Conservation (phyloP, 1,140 invertebrate species). For the Drosophila auraria region DNA sequence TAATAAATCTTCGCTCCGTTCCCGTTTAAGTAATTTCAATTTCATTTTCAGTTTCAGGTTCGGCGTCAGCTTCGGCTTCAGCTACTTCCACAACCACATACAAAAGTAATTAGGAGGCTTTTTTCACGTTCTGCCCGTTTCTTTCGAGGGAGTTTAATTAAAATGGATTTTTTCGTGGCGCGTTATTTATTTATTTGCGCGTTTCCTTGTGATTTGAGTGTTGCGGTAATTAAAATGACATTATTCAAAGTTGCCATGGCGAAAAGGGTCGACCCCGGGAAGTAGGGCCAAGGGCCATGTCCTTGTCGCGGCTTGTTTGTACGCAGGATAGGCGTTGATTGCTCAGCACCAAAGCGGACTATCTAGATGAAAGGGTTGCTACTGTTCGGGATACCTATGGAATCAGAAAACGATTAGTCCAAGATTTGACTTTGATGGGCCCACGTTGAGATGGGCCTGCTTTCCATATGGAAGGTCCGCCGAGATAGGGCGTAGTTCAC, state of each 20-base stretch:
- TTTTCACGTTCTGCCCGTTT: constrained; percentile 36
- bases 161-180: constrained; percentile 62
- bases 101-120: constrained; percentile 66
- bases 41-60: constrained; percentile 48
- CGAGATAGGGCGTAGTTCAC: background rate
- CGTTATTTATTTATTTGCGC: constrained; percentile 48
- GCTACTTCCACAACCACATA: constrained; percentile 41
- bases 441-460: constrained; percentile 25
- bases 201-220: constrained; percentile 56
- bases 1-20: constrained; percentile 65
- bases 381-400: constrained; percentile 53
- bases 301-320: constrained; percentile 43
- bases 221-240: constrained; percentile 83
- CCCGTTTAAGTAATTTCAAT: constrained; percentile 67
- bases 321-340: constrained; percentile 72
- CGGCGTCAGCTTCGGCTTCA: background rate
- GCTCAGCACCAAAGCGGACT: constrained; percentile 42
- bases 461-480: constrained; percentile 3
- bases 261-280: constrained; percentile 50
- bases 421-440: constrained; percentile 60
- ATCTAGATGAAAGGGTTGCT: constrained; percentile 63
- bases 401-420: constrained; percentile 81
- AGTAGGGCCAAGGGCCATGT: constrained; percentile 26
- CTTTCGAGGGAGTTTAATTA: constrained; percentile 64
- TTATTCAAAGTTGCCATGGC: constrained; percentile 65